A percentile compares a stretch with the other conserved stretches of the same genome.
phyloP scores from a whole-genome alignment of 2,797 vertebrate species.

The Aeoliscus strigatus region DNA sequence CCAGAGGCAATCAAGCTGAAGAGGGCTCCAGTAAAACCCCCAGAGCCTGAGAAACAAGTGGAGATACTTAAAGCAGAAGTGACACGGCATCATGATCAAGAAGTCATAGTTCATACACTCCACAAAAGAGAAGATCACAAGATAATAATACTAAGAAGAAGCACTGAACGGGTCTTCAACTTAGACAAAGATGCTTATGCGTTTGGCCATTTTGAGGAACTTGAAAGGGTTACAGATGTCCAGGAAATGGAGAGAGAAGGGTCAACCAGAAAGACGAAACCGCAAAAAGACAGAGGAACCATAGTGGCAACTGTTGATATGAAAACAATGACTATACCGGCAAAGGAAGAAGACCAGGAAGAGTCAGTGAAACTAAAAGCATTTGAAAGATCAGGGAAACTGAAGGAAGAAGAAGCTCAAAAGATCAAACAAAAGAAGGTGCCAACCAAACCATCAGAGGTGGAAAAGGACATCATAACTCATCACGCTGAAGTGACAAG shows the following conservation, averaged over 20 bases:
- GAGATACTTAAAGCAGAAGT: constrained; percentile 43
- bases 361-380: constrained; percentile 50
- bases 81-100: constrained; percentile 26
- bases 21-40: constrained; percentile 53
- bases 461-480: constrained; percentile 37
- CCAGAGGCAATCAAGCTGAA: constrained; percentile 57
- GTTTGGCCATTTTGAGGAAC: constrained; percentile 32
- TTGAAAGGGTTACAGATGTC: constrained; percentile 17
- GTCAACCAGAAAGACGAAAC: constrained; percentile 41
- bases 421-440: constrained; percentile 56
- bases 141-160: constrained; percentile 42
- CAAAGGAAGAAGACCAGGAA: constrained; percentile 35
- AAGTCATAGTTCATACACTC: constrained; percentile 44
- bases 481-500: constrained; percentile 36
- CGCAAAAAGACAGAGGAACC: constrained; percentile 24
- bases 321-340: constrained; percentile 53
- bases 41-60: constrained; percentile 47
- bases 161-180: constrained; percentile 46
- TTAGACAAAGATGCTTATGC: constrained; percentile 40
- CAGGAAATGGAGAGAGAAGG: constrained; percentile 35
- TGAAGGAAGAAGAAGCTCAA: constrained; percentile 49
- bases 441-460: constrained; percentile 45
- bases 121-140: constrained; percentile 53
- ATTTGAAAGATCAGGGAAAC: constrained; percentile 30
- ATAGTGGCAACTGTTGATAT: constrained; percentile 18